A percentile compares a stretch with the other conserved stretches of the same genome.
phyloP scores from a whole-genome alignment of 2,888 invertebrate genomes.

The Alentia gelatinosa region DNA sequence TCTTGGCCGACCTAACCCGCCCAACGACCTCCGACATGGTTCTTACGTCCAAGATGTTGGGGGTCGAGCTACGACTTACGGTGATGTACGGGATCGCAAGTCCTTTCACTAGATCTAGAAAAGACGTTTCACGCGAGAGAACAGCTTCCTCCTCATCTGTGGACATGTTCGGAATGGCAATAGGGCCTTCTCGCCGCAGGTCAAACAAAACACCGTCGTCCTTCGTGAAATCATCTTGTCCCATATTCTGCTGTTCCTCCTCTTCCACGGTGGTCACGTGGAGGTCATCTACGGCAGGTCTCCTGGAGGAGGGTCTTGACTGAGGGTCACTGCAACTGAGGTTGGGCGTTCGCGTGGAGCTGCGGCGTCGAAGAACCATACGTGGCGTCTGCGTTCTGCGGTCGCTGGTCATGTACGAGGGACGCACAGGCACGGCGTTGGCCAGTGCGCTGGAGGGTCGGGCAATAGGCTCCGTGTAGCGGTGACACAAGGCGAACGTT shows the following conservation, averaged over 20 bases:
- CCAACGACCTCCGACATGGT: slow-evolving; percentile 9
- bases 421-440: neutral
- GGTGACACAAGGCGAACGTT: neutral
- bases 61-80: neutral
- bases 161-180: neutral
- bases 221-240: neutral
- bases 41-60: neutral
- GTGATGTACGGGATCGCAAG: slow-evolving; percentile 30
- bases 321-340: neutral
- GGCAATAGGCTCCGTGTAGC: neutral
- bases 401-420: neutral
- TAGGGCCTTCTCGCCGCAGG: neutral
- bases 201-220: neutral
- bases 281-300: neutral
- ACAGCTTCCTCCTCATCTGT: neutral
- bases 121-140: neutral
- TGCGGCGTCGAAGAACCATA: neutral
- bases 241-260: neutral
- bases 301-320: neutral
- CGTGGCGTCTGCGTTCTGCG: slow-evolving; percentile 13
- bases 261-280: neutral
- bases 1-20: slow-evolving; percentile 10
- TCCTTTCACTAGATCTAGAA: neutral
- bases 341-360: neutral
- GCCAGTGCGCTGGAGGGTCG: neutral